Base-by-base conservation (phyloP, 2,797 vertebrate species). In the Enteromius afrohamiltoni region DNA sequence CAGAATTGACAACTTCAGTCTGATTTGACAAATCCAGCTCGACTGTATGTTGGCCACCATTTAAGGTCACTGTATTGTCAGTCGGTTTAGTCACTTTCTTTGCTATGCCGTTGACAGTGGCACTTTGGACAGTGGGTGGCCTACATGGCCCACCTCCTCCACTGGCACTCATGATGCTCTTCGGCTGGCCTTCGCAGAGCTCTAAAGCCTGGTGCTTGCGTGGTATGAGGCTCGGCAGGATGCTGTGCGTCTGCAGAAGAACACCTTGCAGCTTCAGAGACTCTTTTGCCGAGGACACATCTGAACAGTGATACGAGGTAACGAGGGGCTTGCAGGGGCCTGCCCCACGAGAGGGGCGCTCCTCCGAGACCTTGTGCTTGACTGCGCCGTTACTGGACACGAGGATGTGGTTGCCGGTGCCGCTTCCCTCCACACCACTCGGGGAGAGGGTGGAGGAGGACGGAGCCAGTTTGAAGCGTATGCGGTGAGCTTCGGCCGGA, bases 391-490 rank as follows among this genome's bases (percentile, higher is more conserved):
- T 96, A 91, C 94, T 92, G 88, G 95, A 91, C 89, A 95, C 92
- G 79, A 95, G 95, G 87, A 96, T 95, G 91, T 87, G 95, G 87
- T 87, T 91, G 93, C 93, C 92, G 93, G 94, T 95, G 91, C 94
- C 94, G 94, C 94, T 96, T 92, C 93, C 95, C 91, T 96, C 95
- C 92, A 94, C 94, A 90, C 94, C 94, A 90, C 95, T 95, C 86
- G 95, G 94, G 51, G 95, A 96, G 90, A 97, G 95, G 90, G 95
- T 95, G 91, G 96, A 96, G 88, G 96, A 95, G 81, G 96, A 95
- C 89, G 96, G 95, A 92, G 96, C 96, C 95, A 97, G 95, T 93
- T 96, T 97, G 96, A 97, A 96, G 93, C 95, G 95, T 92, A 97
- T 96, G 92, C 96, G 96, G 93, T 95, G 96, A 95, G 96, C 95